These are phyloP conservation scores for Galagoides demidoff DNA, from an alignment of 2,797 vertebrate species.

Conservation along the genomic window DNA sequence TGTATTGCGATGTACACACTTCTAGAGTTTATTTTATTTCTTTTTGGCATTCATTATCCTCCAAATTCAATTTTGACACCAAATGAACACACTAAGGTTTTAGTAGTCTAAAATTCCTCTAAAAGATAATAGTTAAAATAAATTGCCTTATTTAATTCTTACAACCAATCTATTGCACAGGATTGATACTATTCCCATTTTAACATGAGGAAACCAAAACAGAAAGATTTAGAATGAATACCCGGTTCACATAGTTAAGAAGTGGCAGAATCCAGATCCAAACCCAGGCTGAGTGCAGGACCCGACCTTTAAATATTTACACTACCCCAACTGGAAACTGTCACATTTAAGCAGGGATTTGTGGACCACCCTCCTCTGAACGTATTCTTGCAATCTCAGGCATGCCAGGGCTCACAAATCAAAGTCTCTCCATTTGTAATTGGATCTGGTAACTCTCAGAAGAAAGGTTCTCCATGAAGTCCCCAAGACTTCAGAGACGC, in stretches of 20 bases:
- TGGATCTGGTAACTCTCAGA: not conserved
- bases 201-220: not conserved
- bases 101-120: not conserved
- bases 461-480: not conserved
- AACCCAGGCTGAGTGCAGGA: not conserved
- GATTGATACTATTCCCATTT: not conserved
- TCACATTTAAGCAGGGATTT: not conserved
- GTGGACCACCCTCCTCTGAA: not conserved
- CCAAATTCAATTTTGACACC: not conserved
- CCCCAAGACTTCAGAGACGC: too few relatives aligned
- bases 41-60: not conserved
- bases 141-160: constrained; percentile 38
- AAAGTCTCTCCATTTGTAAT: not conserved
- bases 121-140: constrained; percentile 48
- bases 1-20: not conserved
- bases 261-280: not conserved
- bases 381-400: not conserved
- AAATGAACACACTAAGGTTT: not conserved
- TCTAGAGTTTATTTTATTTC: not conserved
- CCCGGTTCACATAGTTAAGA: not conserved
- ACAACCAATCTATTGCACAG: not conserved
- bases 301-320: not conserved
- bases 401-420: not conserved
- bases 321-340: not conserved
- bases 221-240: constrained; percentile 5